Percentiles rank a stretch among this genome's conserved stretches.
Conservation (phyloP, 2,797 vertebrate genomes). For the Pantherophis vulpinus region DNA sequence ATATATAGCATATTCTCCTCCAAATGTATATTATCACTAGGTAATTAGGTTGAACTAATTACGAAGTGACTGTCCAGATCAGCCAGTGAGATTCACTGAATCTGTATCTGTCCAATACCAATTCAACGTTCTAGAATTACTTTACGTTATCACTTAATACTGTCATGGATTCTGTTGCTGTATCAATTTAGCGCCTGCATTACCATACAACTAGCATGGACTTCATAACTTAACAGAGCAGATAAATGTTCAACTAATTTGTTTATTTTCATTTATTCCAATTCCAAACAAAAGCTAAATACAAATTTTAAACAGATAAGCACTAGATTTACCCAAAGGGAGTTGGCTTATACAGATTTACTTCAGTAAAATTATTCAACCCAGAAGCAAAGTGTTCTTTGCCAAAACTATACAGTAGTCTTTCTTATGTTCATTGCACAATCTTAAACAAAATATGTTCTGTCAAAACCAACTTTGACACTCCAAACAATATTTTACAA, state of each 20-base stretch:
- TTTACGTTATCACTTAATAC: not conserved
- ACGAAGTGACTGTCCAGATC: not conserved
- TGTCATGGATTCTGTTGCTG: not conserved
- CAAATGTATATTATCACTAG: not conserved
- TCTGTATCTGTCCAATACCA: not conserved
- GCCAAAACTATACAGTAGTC: conserved; percentile 85
- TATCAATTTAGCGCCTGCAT: not conserved
- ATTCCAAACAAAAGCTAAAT: conserved; percentile 88
- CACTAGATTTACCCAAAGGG: conserved; percentile 82
- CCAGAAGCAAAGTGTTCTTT: conserved; percentile 79
- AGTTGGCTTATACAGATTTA: conserved; percentile 84
- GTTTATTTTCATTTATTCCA: conserved; percentile 78
- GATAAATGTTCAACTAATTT: conserved; percentile 77
- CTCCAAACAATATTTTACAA: conserved; percentile 73
- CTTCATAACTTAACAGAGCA: conserved; percentile 48
- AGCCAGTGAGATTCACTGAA: not conserved
- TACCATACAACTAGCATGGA: not conserved
- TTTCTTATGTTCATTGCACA: conserved; percentile 79
- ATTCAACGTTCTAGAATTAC: not conserved
- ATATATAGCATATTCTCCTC: not conserved
- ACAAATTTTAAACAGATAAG: conserved; percentile 82
- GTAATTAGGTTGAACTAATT: not conserved
- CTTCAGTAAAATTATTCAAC: conserved; percentile 81
- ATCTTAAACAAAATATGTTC: conserved; percentile 70
- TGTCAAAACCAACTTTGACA: conserved; percentile 73